phyloP scores from a whole-genome alignment of 2,113 vertebrate genomes.

The Origma solitaria region DNA sequence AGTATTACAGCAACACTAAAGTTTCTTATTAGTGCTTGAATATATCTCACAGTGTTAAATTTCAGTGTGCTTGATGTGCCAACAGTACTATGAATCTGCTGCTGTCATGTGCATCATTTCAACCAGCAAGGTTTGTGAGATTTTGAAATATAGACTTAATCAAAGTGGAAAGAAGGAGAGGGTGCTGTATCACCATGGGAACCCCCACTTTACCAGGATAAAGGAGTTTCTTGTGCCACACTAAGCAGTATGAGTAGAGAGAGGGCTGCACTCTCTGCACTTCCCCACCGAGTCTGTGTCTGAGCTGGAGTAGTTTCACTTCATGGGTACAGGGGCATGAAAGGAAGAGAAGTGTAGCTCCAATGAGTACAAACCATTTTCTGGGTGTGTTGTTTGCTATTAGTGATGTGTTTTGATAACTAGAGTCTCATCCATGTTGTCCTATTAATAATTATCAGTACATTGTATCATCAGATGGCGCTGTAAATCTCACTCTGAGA shows the following conservation, averaged over 20 bases:
- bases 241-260: not conserved
- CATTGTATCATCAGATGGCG: not conserved
- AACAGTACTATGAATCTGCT: not conserved
- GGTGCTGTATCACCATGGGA: not conserved
- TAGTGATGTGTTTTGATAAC: not conserved
- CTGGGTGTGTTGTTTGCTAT: not conserved
- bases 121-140: not conserved
- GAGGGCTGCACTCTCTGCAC: not conserved
- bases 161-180: not conserved
- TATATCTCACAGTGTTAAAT: conserved; percentile 11
- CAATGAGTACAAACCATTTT: not conserved
- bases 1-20: conserved; percentile 9
- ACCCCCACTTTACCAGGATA: not conserved
- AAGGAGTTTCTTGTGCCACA: not conserved
- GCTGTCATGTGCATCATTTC: not conserved
- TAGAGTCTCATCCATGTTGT: not conserved
- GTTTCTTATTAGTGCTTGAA: conserved; percentile 5
- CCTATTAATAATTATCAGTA: not conserved
- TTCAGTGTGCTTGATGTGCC: not conserved
- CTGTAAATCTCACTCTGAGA: not conserved
- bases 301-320: not conserved
- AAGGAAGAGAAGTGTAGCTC: not conserved
- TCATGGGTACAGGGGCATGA: accelerated
- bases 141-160: not conserved
- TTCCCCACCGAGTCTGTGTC: accelerated